Conservation (phyloP, 2,888 invertebrate genomes). For the Hartigia nigra region DNA sequence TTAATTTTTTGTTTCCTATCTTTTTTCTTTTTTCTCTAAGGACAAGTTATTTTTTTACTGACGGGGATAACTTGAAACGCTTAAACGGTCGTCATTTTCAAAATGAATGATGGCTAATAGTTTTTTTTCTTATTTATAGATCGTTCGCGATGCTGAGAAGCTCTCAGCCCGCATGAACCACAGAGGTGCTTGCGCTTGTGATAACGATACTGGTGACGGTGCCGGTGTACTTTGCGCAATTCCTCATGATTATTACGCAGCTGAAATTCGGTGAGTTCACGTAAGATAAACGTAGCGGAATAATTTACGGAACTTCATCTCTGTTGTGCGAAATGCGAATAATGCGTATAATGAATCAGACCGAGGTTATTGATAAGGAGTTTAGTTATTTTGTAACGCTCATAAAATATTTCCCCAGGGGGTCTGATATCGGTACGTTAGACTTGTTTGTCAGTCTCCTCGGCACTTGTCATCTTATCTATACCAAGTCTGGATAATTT, state of each 20-base stretch:
- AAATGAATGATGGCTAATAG: neutral
- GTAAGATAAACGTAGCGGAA: neutral
- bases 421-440: neutral
- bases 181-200: slow-evolving; percentile 98
- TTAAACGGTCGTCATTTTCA: neutral
- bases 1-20: too few species aligned
- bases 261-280: slow-evolving; percentile 78
- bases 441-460: neutral
- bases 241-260: slow-evolving; percentile 92
- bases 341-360: neutral
- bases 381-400: neutral
- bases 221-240: slow-evolving; percentile 97
- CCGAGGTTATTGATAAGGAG: neutral
- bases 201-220: slow-evolving; percentile 99
- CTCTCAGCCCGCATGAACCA: slow-evolving; percentile 98
- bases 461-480: neutral
- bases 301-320: neutral
- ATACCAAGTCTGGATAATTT: neutral
- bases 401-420: neutral
- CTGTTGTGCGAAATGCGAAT: neutral
- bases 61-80: neutral
- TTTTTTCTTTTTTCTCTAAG: too few species aligned
- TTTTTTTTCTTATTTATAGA: slow-evolving; percentile 70
- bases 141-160: slow-evolving; percentile 94
- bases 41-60: neutral